These are phyloP conservation scores for Galagoides demidoff DNA, from an alignment of 2,797 vertebrate species.

Conservation along the genomic window DNA sequence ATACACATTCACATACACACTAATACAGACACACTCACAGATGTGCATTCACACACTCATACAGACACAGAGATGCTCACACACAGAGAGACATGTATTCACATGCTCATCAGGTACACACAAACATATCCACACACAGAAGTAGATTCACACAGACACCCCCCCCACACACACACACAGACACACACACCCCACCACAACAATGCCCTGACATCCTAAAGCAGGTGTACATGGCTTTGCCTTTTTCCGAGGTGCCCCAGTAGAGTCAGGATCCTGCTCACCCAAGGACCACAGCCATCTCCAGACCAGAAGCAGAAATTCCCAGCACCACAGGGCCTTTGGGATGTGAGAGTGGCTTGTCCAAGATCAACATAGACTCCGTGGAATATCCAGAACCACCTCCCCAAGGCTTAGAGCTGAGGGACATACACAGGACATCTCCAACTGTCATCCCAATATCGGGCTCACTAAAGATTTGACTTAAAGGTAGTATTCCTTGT, in stretches of 20 bases:
- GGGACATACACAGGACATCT: rapidly evolving
- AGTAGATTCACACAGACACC: not conserved
- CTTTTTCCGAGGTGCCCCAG: not conserved
- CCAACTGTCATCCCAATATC: not conserved
- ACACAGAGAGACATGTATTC: not conserved
- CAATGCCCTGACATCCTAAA: not conserved
- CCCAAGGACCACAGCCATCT: rapidly evolving
- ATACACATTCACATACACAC: not conserved
- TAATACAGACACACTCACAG: not conserved
- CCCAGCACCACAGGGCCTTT: not conserved
- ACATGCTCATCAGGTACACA: no score
- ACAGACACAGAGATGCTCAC: no score
- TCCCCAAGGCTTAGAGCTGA: not conserved
- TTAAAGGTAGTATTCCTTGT: not conserved
- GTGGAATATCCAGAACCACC: not conserved
- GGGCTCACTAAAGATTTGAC: not conserved
- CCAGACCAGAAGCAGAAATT: not conserved
- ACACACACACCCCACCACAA: not conserved
- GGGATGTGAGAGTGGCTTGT: not conserved
- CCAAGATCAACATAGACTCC: not conserved
- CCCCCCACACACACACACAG: not conserved
- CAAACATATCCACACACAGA: not conserved
- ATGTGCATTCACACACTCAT: not conserved
- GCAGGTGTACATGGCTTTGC: not conserved
- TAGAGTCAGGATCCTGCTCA: not conserved